Evolutionary conservation across 2,113 vertebrate species (phyloP).

Genomic region (Numida meleagris): DNA sequence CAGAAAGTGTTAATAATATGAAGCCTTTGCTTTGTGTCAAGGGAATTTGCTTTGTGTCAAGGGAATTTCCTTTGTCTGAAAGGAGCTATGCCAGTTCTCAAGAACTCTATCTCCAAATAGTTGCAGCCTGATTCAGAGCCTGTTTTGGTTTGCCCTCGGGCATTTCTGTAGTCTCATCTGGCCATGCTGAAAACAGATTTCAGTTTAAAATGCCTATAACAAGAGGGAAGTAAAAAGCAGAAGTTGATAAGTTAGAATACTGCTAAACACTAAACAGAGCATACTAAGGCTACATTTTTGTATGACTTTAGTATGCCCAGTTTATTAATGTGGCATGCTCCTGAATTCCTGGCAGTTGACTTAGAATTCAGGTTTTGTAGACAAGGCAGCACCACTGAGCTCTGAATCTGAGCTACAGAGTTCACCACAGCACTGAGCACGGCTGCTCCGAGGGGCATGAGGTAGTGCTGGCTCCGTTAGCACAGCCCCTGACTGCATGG

Average conservation of each 20-base stretch:
- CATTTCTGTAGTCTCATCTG: not conserved
- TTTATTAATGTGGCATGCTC: not conserved
- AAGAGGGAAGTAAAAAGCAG: not conserved
- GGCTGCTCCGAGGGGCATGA: fast-evolving
- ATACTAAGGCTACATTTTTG: not conserved
- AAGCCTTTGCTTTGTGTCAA: not conserved
- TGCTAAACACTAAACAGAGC: not conserved
- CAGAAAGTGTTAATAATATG: not conserved
- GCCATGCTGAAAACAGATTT: not conserved
- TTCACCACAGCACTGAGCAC: not conserved
- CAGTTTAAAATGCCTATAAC: not conserved
- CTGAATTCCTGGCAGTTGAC: not conserved
- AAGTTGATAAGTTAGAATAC: not conserved
- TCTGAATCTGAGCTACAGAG: not conserved
- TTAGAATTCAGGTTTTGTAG: not conserved
- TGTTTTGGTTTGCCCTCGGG: not conserved
- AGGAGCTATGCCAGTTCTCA: not conserved
- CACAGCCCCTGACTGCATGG: too few relatives aligned
- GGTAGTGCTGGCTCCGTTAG: not conserved
- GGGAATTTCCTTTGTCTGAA: not conserved
- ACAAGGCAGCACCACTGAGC: not conserved
- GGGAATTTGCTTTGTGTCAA: not conserved
- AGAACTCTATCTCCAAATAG: not conserved
- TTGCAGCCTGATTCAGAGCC: not conserved
- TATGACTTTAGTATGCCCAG: fast-evolving